phyloP scores from a whole-genome alignment of 2,113 vertebrate genomes.

The Trogon melanurus region DNA sequence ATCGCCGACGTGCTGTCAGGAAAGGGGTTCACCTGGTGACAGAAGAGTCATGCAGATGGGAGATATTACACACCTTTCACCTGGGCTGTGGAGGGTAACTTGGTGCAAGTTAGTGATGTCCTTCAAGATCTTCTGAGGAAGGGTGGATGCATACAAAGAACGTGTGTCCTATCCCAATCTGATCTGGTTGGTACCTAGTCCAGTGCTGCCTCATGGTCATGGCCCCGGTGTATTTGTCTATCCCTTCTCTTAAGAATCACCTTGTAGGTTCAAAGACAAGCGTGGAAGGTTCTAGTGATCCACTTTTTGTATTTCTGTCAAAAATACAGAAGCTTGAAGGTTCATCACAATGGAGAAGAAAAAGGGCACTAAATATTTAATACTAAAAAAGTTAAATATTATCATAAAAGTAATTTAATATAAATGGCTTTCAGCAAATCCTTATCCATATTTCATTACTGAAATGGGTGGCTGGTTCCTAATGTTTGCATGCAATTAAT shows the following conservation, averaged over 20 bases:
- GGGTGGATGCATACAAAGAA: background rate
- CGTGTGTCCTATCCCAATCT: too few relatives aligned
- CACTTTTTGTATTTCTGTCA: background rate
- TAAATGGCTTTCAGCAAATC: constrained; percentile 78
- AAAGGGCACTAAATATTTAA: constrained; percentile 78
- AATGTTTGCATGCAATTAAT: constrained; percentile 79
- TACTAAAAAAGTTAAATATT: constrained; percentile 79
- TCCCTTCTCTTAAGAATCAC: background rate
- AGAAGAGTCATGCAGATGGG: background rate
- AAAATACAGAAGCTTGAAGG: background rate
- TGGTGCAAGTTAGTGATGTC: background rate
- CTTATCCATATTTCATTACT: constrained; percentile 79
- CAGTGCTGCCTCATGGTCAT: background rate
- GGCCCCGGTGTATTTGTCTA: background rate
- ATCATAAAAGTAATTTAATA: constrained; percentile 83
- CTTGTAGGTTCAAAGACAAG: background rate
- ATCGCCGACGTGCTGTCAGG: background rate
- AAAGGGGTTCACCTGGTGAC: background rate
- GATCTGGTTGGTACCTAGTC: background rate
- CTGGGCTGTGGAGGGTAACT: background rate
- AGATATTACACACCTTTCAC: background rate
- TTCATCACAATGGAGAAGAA: constrained; percentile 42
- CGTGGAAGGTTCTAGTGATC: background rate
- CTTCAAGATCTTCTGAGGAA: background rate
- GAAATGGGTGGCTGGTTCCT: constrained; percentile 69